Conservation (phyloP, 2,797 vertebrate genomes). For the Lacerta agilis region DNA sequence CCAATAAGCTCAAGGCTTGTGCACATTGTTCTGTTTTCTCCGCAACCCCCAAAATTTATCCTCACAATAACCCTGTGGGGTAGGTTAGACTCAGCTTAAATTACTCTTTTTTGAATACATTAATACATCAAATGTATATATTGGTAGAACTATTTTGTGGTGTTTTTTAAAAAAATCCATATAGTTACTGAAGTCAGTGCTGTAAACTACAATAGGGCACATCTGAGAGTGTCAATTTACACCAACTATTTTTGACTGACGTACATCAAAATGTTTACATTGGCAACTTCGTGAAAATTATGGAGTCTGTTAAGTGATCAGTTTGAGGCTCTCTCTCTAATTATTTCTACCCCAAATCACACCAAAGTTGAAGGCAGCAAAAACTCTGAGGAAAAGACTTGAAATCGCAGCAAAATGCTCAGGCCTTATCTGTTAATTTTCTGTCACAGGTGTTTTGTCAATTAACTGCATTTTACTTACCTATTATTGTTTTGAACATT, state of each 20-base stretch:
- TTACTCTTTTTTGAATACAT: neutral
- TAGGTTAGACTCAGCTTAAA: neutral
- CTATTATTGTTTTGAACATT: fast-evolving
- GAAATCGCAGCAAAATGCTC: neutral
- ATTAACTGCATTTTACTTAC: neutral
- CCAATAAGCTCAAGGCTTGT: no score
- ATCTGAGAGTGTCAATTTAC: neutral
- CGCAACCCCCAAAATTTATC: no score
- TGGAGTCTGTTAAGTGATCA: neutral
- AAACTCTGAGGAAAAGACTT: neutral
- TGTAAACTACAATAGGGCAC: neutral
- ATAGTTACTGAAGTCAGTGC: neutral
- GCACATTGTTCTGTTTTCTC: no score
- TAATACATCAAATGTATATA: neutral
- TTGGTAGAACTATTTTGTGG: neutral
- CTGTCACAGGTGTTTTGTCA: neutral
- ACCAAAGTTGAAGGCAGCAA: neutral
- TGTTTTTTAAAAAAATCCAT: neutral
- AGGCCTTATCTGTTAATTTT: neutral
- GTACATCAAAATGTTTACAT: neutral
- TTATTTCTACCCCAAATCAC: neutral
- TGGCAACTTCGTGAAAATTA: neutral
- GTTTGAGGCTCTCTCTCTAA: neutral
- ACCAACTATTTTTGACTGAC: neutral
- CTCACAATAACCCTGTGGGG: no score